A percentile compares a stretch with the other conserved stretches of the same genome.
phyloP scores from a whole-genome alignment of 2,888 invertebrate species.

The Calliopum simillimum region DNA sequence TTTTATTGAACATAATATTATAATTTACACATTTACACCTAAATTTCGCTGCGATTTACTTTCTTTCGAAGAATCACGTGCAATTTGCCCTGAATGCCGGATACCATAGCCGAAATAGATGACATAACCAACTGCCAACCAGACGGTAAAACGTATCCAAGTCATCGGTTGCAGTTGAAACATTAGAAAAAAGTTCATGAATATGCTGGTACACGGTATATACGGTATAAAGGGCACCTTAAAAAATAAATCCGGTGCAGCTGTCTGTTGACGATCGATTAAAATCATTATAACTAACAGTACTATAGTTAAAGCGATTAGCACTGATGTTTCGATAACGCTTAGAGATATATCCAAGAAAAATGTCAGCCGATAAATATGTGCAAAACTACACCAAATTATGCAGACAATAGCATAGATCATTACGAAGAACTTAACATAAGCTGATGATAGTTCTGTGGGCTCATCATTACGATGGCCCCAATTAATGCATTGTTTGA shows the following conservation, averaged over 20 bases:
- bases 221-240: conserved; percentile 88
- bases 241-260: conserved; percentile 74
- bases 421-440: conserved; percentile 74
- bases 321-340: conserved; percentile 59
- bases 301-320: conserved; percentile 69
- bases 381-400: conserved; percentile 57
- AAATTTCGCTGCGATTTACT: too few relatives aligned
- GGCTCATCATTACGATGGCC: conserved; percentile 75
- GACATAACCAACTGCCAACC: conserved; percentile 85
- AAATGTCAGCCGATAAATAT: conserved; percentile 44
- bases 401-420: conserved; percentile 70
- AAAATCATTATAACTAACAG: conserved; percentile 71
- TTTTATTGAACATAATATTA: too few relatives aligned
- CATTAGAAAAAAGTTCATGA: conserved; percentile 92
- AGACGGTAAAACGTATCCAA: conserved; percentile 90
- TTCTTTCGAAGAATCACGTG: too few relatives aligned
- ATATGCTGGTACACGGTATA: conserved; percentile 84
- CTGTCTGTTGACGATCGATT: conserved; percentile 78
- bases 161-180: conserved; percentile 85
- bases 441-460: conserved; percentile 72
- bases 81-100: conserved; percentile 75
- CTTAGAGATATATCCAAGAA: conserved; percentile 14
- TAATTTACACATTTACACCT: too few relatives aligned
- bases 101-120: conserved; percentile 92
- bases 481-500: conserved; percentile 9